Base-by-base conservation (phyloP, 2,888 invertebrate species). In the Serrognathus titanus region DNA sequence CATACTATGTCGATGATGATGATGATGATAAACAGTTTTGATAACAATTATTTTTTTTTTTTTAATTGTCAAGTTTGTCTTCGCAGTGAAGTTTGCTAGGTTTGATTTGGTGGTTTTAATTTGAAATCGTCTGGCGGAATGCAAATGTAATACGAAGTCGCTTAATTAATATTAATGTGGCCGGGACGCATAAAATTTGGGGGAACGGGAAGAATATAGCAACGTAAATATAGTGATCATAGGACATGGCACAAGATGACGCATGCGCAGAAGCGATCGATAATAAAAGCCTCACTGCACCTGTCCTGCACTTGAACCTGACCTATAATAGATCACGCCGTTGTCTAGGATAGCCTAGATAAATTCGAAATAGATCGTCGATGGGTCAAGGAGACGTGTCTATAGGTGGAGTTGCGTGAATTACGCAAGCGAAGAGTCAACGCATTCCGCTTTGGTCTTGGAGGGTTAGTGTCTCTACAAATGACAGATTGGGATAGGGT, bases 281-380 rank as follows among this genome's bases (percentile, higher is more conserved):
- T 68, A 69, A 67, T 66, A 66, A 69, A 66, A 64, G 59, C 64
- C 63, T 63, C 66, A 65, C 69, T 73, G 71, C 75, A 76, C 74
- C 75, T 31, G 24, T 31, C 24, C 24, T 77, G 76, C 73, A 75
- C 77, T 78, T 78, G 77, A 78, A 77, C 77, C 77, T 78, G 77
- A 76, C 77, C 77, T 74, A 75, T 71, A 74, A 76, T 71, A 69
- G 70, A 66, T 65, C 65, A 64, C 51, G 48, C 38, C 57, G 58
- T 54, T 58, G 70, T 67, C 69, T 69, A 69, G 65, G 70, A 70
- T 72, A 72, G 69, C 72, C 73, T 72, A 74, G 71, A 71, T 70
- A 67, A 66, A 66, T 67, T 66, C 65, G 67, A 70, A 67, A 66
- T 68, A 65, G 66, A 58, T 48, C 51, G 37, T 62, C 62, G 63